A percentile compares a stretch with the other conserved stretches of the same genome.
These are phyloP conservation scores for Umimayanthus chanpuru DNA, from an alignment of 92 coral and sea anemone genomes.

Conservation along the genomic window DNA sequence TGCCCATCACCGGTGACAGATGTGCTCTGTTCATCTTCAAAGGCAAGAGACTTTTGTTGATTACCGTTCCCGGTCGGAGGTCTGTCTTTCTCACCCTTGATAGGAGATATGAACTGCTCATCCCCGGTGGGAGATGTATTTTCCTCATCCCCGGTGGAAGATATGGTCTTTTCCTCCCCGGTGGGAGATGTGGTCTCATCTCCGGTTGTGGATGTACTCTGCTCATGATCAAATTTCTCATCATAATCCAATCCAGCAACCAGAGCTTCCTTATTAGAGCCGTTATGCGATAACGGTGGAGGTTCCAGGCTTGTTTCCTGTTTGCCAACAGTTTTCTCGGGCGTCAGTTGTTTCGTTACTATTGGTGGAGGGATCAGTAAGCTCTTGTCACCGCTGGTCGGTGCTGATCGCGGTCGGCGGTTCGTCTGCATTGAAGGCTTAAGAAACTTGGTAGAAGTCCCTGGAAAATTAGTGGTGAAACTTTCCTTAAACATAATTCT, in stretches of 20 bases:
- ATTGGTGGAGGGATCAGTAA: slow-evolving; percentile 6
- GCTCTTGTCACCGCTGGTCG: neutral
- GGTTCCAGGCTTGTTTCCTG: neutral
- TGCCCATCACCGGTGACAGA: too few relatives aligned
- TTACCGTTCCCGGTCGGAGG: neutral
- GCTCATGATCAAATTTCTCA: neutral
- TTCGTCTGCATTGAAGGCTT: neutral
- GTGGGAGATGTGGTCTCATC: too few relatives aligned
- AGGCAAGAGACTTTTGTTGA: neutral
- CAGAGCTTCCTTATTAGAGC: neutral
- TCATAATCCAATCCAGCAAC: neutral
- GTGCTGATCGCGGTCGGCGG: slow-evolving; percentile 34
- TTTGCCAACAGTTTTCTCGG: neutral
- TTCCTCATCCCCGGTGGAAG: too few relatives aligned
- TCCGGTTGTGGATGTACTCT: too few relatives aligned
- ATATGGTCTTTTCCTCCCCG: too few relatives aligned
- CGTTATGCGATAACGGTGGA: neutral
- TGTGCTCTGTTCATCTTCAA: neutral
- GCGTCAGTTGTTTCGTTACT: neutral
- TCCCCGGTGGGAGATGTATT: too few relatives aligned
- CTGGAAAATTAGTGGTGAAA: neutral
- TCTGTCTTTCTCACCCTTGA: too few relatives aligned
- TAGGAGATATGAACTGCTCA: too few relatives aligned
- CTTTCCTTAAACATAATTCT: neutral
- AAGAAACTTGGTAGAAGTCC: neutral